Percentiles rank a stretch among this genome's conserved stretches.
Evolutionary conservation across 1,140 invertebrate genomes (phyloP).

Genomic region (Sitophilus oryzae): DNA sequence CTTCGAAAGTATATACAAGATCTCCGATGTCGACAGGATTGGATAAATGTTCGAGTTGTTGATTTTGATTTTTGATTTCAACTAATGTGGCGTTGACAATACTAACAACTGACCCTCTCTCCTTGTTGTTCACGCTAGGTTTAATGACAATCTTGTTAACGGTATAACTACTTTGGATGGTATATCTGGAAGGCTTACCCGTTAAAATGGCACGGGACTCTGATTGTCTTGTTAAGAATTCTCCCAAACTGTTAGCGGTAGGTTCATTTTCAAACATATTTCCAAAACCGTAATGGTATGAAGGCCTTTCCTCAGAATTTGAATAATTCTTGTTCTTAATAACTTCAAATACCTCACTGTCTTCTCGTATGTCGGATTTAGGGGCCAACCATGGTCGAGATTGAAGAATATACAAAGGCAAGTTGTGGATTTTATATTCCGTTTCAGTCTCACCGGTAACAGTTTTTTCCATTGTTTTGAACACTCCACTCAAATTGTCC

Average conservation of each 20-base stretch:
- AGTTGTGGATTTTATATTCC: slow-evolving; percentile 55
- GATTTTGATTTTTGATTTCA: slow-evolving; percentile 28
- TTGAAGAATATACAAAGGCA: slow-evolving; percentile 48
- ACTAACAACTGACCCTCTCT: slow-evolving; percentile 56
- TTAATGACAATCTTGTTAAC: slow-evolving; percentile 52
- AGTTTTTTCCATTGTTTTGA: slow-evolving; percentile 61
- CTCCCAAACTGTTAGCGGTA: slow-evolving; percentile 48
- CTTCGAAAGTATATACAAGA: slow-evolving; percentile 52
- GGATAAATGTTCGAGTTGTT: slow-evolving; percentile 27
- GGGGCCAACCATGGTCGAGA: slow-evolving; percentile 49
- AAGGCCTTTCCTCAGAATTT: slow-evolving; percentile 53
- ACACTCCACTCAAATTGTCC: slow-evolving; percentile 48
- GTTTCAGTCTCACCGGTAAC: slow-evolving; percentile 63
- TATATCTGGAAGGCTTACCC: slow-evolving; percentile 49
- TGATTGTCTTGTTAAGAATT: slow-evolving; percentile 52
- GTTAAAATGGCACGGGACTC: slow-evolving; percentile 51
- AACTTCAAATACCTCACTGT: slow-evolving; percentile 52
- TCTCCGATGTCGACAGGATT: slow-evolving; percentile 47
- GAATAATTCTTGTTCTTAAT: slow-evolving; percentile 61
- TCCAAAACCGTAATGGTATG: slow-evolving; percentile 56
- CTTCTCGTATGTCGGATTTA: slow-evolving; percentile 41
- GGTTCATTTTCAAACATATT: slow-evolving; percentile 50
- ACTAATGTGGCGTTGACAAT: slow-evolving; percentile 51
- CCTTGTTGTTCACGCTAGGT: slow-evolving; percentile 46
- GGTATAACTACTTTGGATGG: slow-evolving; percentile 57